These are phyloP conservation scores for Cotesia typhae DNA, from an alignment of 1,140 invertebrate genomes.

Conservation along the genomic window DNA sequence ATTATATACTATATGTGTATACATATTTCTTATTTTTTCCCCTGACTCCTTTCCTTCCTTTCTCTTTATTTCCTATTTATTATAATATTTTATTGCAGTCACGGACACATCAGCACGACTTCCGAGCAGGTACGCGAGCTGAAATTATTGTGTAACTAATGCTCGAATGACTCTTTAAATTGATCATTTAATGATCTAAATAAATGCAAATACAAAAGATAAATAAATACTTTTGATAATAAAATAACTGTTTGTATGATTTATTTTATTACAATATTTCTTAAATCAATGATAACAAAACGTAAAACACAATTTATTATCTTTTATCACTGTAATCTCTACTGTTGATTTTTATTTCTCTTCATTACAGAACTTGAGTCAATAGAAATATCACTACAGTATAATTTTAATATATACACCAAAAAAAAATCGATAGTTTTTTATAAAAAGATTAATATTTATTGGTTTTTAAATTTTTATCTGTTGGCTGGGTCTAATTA, in stretches of 20 bases:
- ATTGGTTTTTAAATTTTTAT: too few relatives aligned
- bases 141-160: conserved; percentile 24
- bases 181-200: conserved; percentile 4
- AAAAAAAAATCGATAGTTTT: too few relatives aligned
- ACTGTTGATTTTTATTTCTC: too few relatives aligned
- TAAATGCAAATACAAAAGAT: background rate
- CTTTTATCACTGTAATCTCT: too few relatives aligned
- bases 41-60: background rate
- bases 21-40: background rate
- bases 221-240: background rate
- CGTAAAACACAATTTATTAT: too few relatives aligned
- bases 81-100: conserved; percentile 19
- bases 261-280: background rate
- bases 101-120: conserved; percentile 25
- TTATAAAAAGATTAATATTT: too few relatives aligned
- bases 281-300: too few relatives aligned
- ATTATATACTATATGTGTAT: too few relatives aligned
- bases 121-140: conserved; percentile 25
- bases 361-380: too few relatives aligned
- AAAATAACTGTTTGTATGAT: background rate
- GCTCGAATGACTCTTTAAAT: conserved; percentile 14
- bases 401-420: too few relatives aligned
- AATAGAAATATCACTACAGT: too few relatives aligned
- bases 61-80: background rate
- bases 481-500: too few relatives aligned